Conservation (phyloP, 2,797 vertebrate genomes). For the Danionella dracula region DNA sequence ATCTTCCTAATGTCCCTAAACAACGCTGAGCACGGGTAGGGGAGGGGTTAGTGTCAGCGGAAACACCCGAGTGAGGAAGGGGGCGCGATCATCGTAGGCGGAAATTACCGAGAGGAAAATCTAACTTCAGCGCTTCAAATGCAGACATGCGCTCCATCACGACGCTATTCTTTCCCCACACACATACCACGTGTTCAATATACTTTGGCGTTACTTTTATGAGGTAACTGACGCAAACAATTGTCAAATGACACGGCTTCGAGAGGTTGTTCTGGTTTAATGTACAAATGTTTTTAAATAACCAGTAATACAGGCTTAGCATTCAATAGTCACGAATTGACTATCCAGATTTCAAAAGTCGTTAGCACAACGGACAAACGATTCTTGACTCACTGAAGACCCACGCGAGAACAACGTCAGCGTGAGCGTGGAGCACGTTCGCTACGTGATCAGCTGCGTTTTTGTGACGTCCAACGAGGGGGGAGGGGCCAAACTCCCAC, state of each 20-base stretch:
- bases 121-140: not conserved
- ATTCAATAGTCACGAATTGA: not conserved
- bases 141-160: not conserved
- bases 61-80: not conserved
- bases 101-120: constrained; percentile 23
- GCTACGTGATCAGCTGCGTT: constrained; percentile 10
- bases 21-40: constrained; percentile 63
- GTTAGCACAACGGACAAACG: too few relatives aligned
- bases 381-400: too few relatives aligned
- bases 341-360: too few relatives aligned
- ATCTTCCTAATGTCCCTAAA: constrained; percentile 80
- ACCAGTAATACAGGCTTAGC: not conserved
- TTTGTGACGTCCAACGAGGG: not conserved
- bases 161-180: too few relatives aligned
- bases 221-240: too few relatives aligned
- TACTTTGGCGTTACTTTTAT: too few relatives aligned
- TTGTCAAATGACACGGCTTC: too few relatives aligned
- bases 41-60: constrained; percentile 13
- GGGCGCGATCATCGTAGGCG: constrained; percentile 18
- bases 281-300: too few relatives aligned
- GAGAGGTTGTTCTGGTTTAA: too few relatives aligned
- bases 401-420: too few relatives aligned
- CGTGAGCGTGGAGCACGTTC: not conserved
- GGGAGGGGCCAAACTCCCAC: not conserved
- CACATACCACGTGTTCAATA: too few relatives aligned